Conservation (phyloP, 2,888 invertebrate species). For the Neria commutata region DNA sequence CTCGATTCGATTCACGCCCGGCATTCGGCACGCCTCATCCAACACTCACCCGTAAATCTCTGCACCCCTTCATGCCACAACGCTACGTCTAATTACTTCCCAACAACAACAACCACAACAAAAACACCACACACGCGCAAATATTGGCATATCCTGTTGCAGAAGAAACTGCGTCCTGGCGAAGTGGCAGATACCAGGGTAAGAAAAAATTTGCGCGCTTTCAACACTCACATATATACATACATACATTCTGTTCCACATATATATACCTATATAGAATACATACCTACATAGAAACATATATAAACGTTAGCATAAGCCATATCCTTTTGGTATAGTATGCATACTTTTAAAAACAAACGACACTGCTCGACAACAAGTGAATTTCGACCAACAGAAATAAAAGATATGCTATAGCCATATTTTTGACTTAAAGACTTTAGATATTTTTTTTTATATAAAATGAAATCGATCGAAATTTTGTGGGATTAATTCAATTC, state of each 20-base stretch:
- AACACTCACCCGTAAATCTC: neutral
- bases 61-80: neutral
- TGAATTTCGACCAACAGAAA: too few species aligned
- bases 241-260: constrained; percentile 6
- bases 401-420: too few species aligned
- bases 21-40: too few species aligned
- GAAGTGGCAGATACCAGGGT: constrained; percentile 95
- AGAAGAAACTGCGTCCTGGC: constrained; percentile 83
- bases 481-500: too few species aligned
- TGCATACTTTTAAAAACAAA: too few species aligned
- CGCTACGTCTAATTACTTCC: constrained; percentile 14
- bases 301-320: too few species aligned
- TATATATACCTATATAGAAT: neutral
- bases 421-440: too few species aligned
- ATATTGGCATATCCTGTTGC: neutral
- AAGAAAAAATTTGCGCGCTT: constrained; percentile 61
- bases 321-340: too few species aligned
- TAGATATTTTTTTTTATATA: too few species aligned
- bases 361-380: too few species aligned
- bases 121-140: constrained; percentile 9
- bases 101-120: constrained; percentile 30
- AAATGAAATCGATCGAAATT: too few species aligned
- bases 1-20: too few species aligned
- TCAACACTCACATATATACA: constrained; percentile 24
- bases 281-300: neutral